Percentiles rank a stretch among this genome's conserved stretches.
These are phyloP conservation scores for Ernsta delagoae DNA, from an alignment of 2,888 invertebrate genomes.

Conservation along the genomic window DNA sequence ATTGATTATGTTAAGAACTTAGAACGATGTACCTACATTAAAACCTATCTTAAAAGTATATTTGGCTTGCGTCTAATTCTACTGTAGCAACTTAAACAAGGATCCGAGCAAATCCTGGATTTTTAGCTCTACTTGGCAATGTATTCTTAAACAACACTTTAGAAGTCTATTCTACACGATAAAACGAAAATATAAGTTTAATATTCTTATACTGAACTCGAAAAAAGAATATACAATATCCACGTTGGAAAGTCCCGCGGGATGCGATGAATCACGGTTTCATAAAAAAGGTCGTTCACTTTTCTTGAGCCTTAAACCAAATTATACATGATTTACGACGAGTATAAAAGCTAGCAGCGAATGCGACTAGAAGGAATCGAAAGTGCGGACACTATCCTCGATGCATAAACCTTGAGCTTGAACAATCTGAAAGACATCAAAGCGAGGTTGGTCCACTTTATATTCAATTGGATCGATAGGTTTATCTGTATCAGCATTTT, in stretches of 20 bases:
- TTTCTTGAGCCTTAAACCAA: slow-evolving; percentile 1
- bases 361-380: slow-evolving; percentile 1
- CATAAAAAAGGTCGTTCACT: slow-evolving; percentile 12
- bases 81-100: too few species aligned
- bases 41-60: too few species aligned
- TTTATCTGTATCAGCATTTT: neutral
- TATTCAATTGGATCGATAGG: neutral
- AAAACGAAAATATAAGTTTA: too few species aligned
- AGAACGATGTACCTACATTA: neutral
- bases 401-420: neutral
- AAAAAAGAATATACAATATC: neutral
- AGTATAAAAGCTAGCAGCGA: neutral
- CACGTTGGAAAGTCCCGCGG: slow-evolving; percentile 4
- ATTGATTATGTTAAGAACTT: neutral
- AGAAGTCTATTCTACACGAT: too few species aligned
- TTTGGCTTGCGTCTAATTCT: too few species aligned
- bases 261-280: slow-evolving; percentile 3
- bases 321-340: slow-evolving; percentile 8
- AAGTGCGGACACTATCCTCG: neutral
- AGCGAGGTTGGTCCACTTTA: neutral
- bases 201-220: neutral
- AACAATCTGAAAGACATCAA: too few species aligned
- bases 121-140: too few species aligned
- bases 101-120: too few species aligned
- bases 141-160: too few species aligned